Conservation (phyloP, 1,140 invertebrate species). For the Drosophila lacteicornis region DNA sequence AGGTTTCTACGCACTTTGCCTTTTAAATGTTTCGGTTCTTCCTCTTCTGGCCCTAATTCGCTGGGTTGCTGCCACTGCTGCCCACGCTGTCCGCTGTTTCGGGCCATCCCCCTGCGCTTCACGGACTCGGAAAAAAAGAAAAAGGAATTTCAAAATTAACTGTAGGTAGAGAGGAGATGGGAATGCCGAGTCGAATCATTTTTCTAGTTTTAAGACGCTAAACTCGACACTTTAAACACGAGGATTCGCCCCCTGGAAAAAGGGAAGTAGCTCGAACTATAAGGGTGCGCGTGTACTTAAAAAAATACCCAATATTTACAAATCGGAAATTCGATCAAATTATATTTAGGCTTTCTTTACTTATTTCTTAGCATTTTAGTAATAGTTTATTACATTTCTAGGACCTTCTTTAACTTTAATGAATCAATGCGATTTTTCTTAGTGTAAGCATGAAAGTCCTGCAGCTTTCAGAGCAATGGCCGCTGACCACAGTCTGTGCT, state of each 20-base stretch:
- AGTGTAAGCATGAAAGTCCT: background rate
- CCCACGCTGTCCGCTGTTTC: conserved; percentile 20
- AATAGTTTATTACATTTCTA: too few species aligned
- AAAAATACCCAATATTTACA: background rate
- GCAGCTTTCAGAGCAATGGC: conserved; percentile 38
- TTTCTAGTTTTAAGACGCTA: conserved; percentile 68
- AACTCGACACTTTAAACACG: conserved; percentile 81
- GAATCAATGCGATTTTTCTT: too few species aligned
- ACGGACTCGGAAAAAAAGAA: background rate
- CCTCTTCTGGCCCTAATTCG: conserved; percentile 40
- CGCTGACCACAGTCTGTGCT: conserved; percentile 29
- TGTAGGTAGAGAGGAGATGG: conserved; percentile 20
- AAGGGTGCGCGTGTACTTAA: background rate
- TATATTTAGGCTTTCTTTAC: too few species aligned
- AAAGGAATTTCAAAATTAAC: conserved; percentile 62
- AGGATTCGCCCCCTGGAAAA: conserved; percentile 38
- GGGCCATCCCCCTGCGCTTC: conserved; percentile 40
- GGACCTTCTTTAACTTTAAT: too few species aligned
- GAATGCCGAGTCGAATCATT: conserved; percentile 51
- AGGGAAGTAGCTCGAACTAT: conserved; percentile 6
- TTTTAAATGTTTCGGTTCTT: conserved; percentile 62
- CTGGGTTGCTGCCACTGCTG: conserved; percentile 38
- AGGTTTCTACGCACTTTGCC: conserved; percentile 76
- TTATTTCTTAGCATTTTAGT: too few species aligned
- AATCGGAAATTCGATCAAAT: too few species aligned